Base-by-base conservation (phyloP, 2,888 invertebrate species). In the Drosophila ustulata region DNA sequence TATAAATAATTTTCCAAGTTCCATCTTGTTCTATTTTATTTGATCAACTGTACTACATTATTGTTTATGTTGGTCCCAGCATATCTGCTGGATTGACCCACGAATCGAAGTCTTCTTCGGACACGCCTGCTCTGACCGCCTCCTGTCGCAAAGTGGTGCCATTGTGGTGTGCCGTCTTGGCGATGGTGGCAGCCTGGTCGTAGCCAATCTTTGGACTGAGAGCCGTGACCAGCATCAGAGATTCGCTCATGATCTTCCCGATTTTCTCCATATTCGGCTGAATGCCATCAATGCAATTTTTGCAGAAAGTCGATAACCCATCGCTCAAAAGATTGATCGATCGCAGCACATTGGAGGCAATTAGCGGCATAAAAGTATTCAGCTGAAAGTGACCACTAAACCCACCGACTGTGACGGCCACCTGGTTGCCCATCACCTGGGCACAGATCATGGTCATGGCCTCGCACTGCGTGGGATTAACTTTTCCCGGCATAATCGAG, bases 401-500 rank as follows among this genome's bases (percentile, higher is more conserved):
- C 47, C 97, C 98, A 32, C 98, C 99, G 34, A 99, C 92, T 0
- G 97, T 96, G 30, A 96, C 95, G 0, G 99, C 98, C 39, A 98
- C 97, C 91, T 99, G 97, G 93, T 99, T 99, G 37, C 99, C 98
- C 96, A 99, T 98, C 53, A 99, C 98, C 91, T 97, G 97, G 3
- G 97, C 97, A 11, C 96, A 96, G 0, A 98, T 95, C 99, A 99
- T 99, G 0, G 99, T 98, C 37, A 99, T 93, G 0, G 99, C 96
- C 91, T 99, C 99, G 93, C 98, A 98, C 91, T 99, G 99, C 0
- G 99, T 99, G 0, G 99, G 99, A 93, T 99, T 99, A 47, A 99
- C 97, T 93, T 98, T 99, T 94, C 96, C 99, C 26, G 99, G 99
- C 99, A 99, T 99, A 78, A 99, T 99, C 3, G 98, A 98, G 87